Conservation (phyloP, 1,140 invertebrate genomes). For the Drosophila nikananu region DNA sequence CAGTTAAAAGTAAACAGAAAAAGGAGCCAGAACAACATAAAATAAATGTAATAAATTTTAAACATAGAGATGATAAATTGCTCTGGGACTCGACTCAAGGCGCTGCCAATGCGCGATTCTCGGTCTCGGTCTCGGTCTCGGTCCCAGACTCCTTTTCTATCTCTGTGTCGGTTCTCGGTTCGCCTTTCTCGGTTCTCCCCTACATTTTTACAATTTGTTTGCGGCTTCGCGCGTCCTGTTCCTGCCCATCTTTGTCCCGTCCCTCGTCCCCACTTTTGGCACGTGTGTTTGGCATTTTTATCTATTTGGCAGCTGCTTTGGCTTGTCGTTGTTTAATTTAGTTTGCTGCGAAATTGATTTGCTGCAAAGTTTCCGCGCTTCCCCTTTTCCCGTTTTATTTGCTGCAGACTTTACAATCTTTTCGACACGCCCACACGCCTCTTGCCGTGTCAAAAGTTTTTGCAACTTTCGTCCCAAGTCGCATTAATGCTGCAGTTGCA, state of each 20-base stretch:
- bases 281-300: slow-evolving; percentile 69
- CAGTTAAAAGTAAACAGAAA: slow-evolving; percentile 55
- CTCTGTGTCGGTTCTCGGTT: neutral
- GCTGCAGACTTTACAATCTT: slow-evolving; percentile 15
- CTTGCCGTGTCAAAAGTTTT: slow-evolving; percentile 25
- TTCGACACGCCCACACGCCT: slow-evolving; percentile 43
- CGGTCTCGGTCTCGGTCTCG: neutral
- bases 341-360: slow-evolving; percentile 71
- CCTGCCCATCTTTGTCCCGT: neutral
- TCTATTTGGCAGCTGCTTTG: slow-evolving; percentile 72
- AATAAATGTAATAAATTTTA: slow-evolving; percentile 84
- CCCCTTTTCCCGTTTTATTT: neutral
- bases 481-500: slow-evolving; percentile 53
- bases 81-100: slow-evolving; percentile 73
- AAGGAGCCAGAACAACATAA: slow-evolving; percentile 67
- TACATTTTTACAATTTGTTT: slow-evolving; percentile 82
- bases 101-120: slow-evolving; percentile 64
- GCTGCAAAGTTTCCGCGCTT: slow-evolving; percentile 27
- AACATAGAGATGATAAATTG: slow-evolving; percentile 84
- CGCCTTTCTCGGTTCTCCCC: slow-evolving; percentile 4
- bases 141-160: neutral
- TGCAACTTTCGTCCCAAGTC: slow-evolving; percentile 49
- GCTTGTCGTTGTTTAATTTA: slow-evolving; percentile 71
- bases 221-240: slow-evolving; percentile 65
- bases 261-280: slow-evolving; percentile 2